Evolutionary conservation across 1,140 invertebrate species (phyloP).

Genomic region (Drosophila takahashii): DNA sequence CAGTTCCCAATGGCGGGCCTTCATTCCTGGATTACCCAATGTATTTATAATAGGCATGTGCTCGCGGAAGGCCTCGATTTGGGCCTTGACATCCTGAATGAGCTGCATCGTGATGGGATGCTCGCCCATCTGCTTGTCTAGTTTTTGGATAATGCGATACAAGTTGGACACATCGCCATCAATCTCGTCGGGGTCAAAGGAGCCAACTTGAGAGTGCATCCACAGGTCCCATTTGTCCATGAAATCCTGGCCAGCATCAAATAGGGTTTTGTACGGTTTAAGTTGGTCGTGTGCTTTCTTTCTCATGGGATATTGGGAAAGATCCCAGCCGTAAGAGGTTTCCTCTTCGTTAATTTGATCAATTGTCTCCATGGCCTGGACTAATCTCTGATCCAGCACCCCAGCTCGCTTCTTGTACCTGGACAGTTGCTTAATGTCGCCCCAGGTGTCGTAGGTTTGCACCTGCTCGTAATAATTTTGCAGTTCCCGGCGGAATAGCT

Average conservation of each 20-base stretch:
- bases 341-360: slow-evolving; percentile 97
- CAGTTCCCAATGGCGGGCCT: slow-evolving; percentile 97
- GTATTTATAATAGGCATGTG: slow-evolving; percentile 96
- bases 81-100: slow-evolving; percentile 87
- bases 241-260: slow-evolving; percentile 95
- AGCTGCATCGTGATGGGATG: slow-evolving; percentile 88
- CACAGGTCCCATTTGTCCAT: slow-evolving; percentile 92
- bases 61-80: slow-evolving; percentile 95
- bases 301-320: slow-evolving; percentile 94
- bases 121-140: slow-evolving; percentile 94
- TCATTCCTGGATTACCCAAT: slow-evolving; percentile 96
- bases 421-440: slow-evolving; percentile 93
- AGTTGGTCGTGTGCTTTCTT: slow-evolving; percentile 91
- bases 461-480: slow-evolving; percentile 92
- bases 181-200: slow-evolving; percentile 94
- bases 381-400: slow-evolving; percentile 89
- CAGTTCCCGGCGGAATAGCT: slow-evolving; percentile 88
- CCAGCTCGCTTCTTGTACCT: slow-evolving; percentile 94
- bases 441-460: slow-evolving; percentile 94
- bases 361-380: slow-evolving; percentile 91
- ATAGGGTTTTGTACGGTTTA: slow-evolving; percentile 94
- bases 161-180: slow-evolving; percentile 92
- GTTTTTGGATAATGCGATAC: slow-evolving; percentile 93
- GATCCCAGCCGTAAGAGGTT: slow-evolving; percentile 94
- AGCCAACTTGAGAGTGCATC: slow-evolving; percentile 93